Evolutionary conservation across 2,888 invertebrate species (phyloP), one percentile per base, ranked within the genome.

Genomic region (Aphrophora alni): DNA sequence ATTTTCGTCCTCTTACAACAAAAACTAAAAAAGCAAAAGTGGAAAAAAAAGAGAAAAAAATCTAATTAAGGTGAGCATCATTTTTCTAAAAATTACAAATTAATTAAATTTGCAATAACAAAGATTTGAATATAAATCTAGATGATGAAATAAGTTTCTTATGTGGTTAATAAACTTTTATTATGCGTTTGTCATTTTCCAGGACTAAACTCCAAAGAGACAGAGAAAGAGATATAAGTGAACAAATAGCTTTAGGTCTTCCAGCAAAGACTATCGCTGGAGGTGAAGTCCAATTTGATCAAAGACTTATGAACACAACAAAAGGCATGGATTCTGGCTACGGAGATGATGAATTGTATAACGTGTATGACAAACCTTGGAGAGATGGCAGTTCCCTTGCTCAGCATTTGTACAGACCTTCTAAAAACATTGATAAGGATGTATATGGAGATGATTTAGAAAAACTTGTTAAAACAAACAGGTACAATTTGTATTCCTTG

Each of bases 351-450:
- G 99, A 99, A 86, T 95, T 95, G 0, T 99, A 99, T 89, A 98
- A 95, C 87, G 98, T 99, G 0, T 99, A 99, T 87, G 98, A 99
- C 89, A 97, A 98, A 88, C 97, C 99, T 0, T 99, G 99, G 99
- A 93, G 98, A 79, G 95, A 97, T 85, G 93, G 94, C 38, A 95
- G 95, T 85, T 93, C 93, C 0, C 91, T 98, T 82, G 96, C 95
- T 0, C 93, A 95, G 51, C 96, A 97, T 88, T 93, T 99, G 80
- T 98, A 98, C 89, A 89, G 98, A 68, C 98, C 98, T 0, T 92
- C 94, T 75, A 93, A 95, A 85, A 95, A 97, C 87, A 90, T 95
- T 0, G 98, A 99, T 87, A 94, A 93, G 85, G 98, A 99, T 83
- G 92, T 94, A 82, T 98, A 98, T 87, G 96, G 96, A 0, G 95